Base-by-base conservation (phyloP, 1,140 invertebrate genomes). In the Matsumurasca onukii region DNA sequence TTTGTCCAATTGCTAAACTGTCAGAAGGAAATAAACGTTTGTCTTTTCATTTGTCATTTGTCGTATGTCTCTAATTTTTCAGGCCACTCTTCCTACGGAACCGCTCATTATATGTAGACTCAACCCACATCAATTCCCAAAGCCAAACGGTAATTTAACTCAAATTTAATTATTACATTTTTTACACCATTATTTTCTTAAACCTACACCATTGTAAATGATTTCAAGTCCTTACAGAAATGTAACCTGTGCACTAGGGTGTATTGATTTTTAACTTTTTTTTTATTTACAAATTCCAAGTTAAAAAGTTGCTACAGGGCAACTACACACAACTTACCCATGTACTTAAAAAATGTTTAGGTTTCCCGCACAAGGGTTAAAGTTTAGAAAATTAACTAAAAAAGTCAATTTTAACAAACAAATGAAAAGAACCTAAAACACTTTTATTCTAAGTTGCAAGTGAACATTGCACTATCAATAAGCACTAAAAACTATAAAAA, bases 241-340 rank as follows among this genome's bases (percentile, higher is more conserved):
- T n/a, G n/a, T n/a, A n/a, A n/a, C n/a, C n/a, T 45, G 34, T 17
- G 17, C 34, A 45, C 9, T 45, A 45, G 34, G 34, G 34, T 45
- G 34, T 45, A 45, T 45, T 45, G 34, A 51, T 51, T 51, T 51
- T 51, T 51, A 51, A 51, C 49, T 51, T 51, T 51, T 51, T 12
- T 51, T 45, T 45, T 45, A 22, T 51, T 51, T 51, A 3, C 49
- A 51, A 51, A 51, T 51, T 51, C 49, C 49, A 51, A 51, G 49
- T 51, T 51, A 51, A 51, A 51, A 51, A 51, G 49, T 51, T 51
- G 49, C 49, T 51, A 51, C 49, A 20, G 24, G 49, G n/a, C 24
- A 51, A 17, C 24, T 20, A 17, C n/a, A 51, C 5, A 5, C 24
- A 51, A 17, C 49, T 20, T n/a, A 51, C 5, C 3, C n/a, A 51